Evolutionary conservation across 2,797 vertebrate species (phyloP).

Genomic region (Hapalemur alaotrensis): DNA sequence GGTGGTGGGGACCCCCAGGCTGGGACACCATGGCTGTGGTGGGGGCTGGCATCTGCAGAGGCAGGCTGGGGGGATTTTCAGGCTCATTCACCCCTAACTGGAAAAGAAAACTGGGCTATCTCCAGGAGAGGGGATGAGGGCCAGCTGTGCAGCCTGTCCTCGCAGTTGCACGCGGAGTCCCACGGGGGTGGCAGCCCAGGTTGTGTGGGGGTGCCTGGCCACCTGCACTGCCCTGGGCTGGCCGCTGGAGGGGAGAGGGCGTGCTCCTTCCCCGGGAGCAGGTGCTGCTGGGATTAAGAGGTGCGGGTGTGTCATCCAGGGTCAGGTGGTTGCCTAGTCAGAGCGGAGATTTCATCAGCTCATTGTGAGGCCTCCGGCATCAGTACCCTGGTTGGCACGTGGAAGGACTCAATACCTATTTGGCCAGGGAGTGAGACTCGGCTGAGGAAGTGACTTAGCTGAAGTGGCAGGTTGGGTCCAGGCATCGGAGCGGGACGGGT

Average conservation of each 20-base stretch:
- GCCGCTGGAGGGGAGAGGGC: no score
- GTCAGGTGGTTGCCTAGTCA: background rate
- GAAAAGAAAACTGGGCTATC: background rate
- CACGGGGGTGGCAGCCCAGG: background rate
- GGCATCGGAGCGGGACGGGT: background rate
- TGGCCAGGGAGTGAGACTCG: background rate
- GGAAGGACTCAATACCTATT: background rate
- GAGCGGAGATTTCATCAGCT: background rate
- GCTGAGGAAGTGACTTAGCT: background rate
- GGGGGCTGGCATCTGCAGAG: background rate
- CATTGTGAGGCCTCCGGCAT: background rate
- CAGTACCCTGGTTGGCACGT: background rate
- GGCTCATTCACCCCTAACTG: background rate
- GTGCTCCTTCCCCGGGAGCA: background rate
- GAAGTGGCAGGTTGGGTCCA: background rate
- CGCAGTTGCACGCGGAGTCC: background rate
- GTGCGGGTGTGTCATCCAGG: background rate
- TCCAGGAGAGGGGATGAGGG: background rate
- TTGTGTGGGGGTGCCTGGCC: background rate
- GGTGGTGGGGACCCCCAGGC: background rate
- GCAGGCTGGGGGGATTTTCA: background rate
- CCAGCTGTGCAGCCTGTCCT: background rate
- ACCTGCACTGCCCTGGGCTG: background rate
- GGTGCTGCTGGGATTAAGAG: background rate
- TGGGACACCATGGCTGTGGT: background rate